Conservation (phyloP, 2,888 invertebrate species). For the Lathronympha strigana region DNA sequence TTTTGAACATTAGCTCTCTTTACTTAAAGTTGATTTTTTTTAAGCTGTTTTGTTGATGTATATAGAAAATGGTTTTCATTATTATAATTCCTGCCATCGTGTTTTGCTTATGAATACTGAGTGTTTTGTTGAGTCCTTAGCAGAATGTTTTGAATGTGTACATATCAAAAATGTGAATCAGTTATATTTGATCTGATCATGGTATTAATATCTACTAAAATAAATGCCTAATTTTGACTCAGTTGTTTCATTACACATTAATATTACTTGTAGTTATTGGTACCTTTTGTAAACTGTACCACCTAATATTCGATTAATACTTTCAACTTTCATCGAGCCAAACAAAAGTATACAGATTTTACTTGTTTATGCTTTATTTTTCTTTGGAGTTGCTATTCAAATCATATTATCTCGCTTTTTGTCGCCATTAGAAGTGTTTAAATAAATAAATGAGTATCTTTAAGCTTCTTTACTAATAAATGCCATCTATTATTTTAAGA, state of each 20-base stretch:
- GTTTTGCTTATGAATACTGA: neutral
- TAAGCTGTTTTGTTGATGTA: neutral
- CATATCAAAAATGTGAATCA: slow-evolving; percentile 32
- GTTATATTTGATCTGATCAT: slow-evolving; percentile 36
- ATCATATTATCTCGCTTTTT: no score
- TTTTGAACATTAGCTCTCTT: slow-evolving; percentile 1
- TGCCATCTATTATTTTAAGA: slow-evolving; percentile 18
- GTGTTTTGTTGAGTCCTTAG: slow-evolving; percentile 21
- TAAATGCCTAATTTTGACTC: slow-evolving; percentile 10
- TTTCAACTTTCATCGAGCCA: no score
- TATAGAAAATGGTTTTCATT: neutral
- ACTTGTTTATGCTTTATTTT: no score
- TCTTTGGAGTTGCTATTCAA: no score
- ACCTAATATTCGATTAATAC: no score
- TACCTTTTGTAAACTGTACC: no score
- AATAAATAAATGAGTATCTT: no score
- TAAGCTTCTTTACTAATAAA: no score
- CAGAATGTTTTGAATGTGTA: slow-evolving; percentile 16
- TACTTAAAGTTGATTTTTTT: neutral
- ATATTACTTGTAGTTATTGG: neutral
- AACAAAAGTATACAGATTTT: no score
- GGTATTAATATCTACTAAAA: slow-evolving; percentile 29
- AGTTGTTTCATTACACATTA: slow-evolving; percentile 20
- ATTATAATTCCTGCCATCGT: slow-evolving; percentile 1
- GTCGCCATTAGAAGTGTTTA: no score